Base-by-base conservation (phyloP, 2,888 invertebrate species). In the Caenorhabditis becei region DNA sequence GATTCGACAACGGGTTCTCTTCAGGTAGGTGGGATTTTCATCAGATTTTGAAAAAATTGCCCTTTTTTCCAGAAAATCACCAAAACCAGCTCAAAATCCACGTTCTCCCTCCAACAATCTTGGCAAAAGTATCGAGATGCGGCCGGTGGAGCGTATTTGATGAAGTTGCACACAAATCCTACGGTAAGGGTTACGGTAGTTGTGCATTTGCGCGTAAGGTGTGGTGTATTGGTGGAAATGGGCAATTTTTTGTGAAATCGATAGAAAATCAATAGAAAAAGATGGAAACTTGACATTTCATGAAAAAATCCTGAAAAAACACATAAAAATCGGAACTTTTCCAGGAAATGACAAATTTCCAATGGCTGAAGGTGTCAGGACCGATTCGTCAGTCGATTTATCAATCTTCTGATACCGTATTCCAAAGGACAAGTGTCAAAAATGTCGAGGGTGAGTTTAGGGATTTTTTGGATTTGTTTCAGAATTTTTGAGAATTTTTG, bases 101-200 rank as follows among this genome's bases (percentile, higher is more conserved):
- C 54, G 16, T 66, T 74, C 24, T 7, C 37, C 1, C 51, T 49
- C 18, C 49, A 69, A 54, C 69, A 69, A 26, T 37, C 49, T 0
- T 69, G 69, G 69, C 58, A 56, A 16, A 47, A 67, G 7, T 77
- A 77, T 16, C 32, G 35, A 20, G 63, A 71, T 26, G 78, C 83
- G 0, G 37, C 20, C n/a, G 87, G 87, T 11, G 87, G 87, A 49
- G 84, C 87, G 10, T 87, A 87, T 71, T 61, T 87, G 24, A 80
- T 87, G 82, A 79, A 81, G 74, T 41, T 72, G 1, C 66, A 61
- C 37, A 63, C 63, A 18, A 66, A 67, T 20, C 67, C 80, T 23
- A 72, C 2, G 23, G 77, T 69, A 32, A 2, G 59, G 2, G 3
- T 23, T 18, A 41, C 5, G 18, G 32, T 32, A 32, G 32, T 10